A percentile compares a stretch with the other conserved stretches of the same genome.
Evolutionary conservation across 2,888 invertebrate species (phyloP).

Genomic region (Cataglyphis albicans): DNA sequence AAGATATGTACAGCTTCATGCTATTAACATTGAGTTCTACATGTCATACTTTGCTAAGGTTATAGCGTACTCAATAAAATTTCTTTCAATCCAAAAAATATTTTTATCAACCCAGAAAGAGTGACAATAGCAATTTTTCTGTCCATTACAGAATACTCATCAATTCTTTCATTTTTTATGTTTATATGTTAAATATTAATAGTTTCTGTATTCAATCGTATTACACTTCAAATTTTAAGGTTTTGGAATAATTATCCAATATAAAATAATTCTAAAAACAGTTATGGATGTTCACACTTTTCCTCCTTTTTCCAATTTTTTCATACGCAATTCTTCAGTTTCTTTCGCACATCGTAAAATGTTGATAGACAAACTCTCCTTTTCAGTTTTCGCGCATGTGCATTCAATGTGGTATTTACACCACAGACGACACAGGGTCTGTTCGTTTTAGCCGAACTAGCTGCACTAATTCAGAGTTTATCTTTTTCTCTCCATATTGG

Average conservation of each 20-base stretch:
- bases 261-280: neutral
- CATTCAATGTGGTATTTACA: too few species aligned
- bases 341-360: constrained; percentile 55
- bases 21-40: constrained; percentile 70
- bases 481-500: too few species aligned
- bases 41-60: constrained; percentile 6
- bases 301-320: neutral
- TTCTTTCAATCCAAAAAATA: neutral
- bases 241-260: neutral
- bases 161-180: constrained; percentile 44
- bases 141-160: neutral
- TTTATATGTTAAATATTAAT: constrained; percentile 16
- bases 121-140: neutral
- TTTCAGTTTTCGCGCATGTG: too few species aligned
- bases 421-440: too few species aligned
- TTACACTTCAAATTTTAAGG: neutral
- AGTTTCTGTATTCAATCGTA: constrained; percentile 1
- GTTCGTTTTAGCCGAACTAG: too few species aligned
- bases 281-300: neutral
- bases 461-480: too few species aligned
- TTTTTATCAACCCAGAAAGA: neutral
- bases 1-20: constrained; percentile 80
- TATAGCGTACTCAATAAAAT: neutral
- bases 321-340: constrained; percentile 29
- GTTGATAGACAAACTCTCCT: too few species aligned